Percentiles rank a stretch among this genome's conserved stretches.
Conservation (phyloP, 2,113 vertebrate genomes). For the Pagrus major region DNA sequence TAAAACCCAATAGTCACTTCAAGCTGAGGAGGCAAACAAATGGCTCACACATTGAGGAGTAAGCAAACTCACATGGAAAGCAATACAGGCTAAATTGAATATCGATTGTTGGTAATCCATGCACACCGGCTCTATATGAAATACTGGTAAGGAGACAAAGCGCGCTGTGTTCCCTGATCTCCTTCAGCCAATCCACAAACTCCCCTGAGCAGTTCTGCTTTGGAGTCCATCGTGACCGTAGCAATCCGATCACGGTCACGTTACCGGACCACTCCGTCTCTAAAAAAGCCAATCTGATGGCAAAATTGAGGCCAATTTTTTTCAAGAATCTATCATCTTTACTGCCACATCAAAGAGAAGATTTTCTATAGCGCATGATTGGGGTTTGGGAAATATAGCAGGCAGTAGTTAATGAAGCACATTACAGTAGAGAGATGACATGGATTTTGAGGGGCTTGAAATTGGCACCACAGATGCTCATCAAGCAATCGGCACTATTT, state of each 20-base stretch:
- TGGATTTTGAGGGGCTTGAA: slow-evolving; percentile 69
- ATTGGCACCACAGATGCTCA: slow-evolving; percentile 76
- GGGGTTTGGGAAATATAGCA: slow-evolving; percentile 48
- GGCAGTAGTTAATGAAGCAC: slow-evolving; percentile 64
- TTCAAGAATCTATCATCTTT: slow-evolving; percentile 49
- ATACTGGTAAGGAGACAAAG: slow-evolving; percentile 49
- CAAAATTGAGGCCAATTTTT: slow-evolving; percentile 52
- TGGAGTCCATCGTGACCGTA: slow-evolving; percentile 39
- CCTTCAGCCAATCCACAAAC: slow-evolving; percentile 40
- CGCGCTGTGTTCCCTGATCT: slow-evolving; percentile 29
- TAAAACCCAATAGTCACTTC: slow-evolving; percentile 22
- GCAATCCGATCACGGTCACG: slow-evolving; percentile 27
- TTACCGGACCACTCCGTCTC: slow-evolving; percentile 24
- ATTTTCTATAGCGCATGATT: slow-evolving; percentile 29
- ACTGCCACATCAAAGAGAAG: slow-evolving; percentile 47
- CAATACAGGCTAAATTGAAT: slow-evolving; percentile 68
- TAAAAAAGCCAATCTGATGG: slow-evolving; percentile 59
- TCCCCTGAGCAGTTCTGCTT: slow-evolving; percentile 3
- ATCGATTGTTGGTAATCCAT: slow-evolving; percentile 71
- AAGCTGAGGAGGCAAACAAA: slow-evolving; percentile 27
- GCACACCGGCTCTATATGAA: slow-evolving; percentile 48
- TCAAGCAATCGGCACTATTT: slow-evolving; percentile 76
- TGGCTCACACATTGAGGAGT: slow-evolving; percentile 35
- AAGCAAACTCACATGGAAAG: slow-evolving; percentile 32
- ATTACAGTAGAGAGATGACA: slow-evolving; percentile 68